These are phyloP conservation scores for Oophaga sylvatica DNA, from an alignment of 2,797 vertebrate genomes.

Conservation along the genomic window DNA sequence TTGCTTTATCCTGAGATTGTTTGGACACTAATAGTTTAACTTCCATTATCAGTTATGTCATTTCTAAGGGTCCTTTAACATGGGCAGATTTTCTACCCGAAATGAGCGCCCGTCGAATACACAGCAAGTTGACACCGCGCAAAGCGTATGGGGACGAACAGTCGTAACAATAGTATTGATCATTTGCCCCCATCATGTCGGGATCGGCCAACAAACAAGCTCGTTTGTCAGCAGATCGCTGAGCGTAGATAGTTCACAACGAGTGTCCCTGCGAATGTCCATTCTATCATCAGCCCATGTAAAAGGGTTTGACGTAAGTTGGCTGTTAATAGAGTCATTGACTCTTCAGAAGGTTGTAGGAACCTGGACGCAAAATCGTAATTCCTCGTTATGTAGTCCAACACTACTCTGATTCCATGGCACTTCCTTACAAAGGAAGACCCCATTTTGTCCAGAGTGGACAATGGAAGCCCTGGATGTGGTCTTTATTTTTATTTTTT, in stretches of 20 bases:
- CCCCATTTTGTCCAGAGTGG: neutral
- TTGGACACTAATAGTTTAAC: neutral
- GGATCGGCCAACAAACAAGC: too few relatives aligned
- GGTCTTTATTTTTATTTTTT: neutral
- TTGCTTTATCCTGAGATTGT: constrained; percentile 1
- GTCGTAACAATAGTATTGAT: too few relatives aligned
- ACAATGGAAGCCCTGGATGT: constrained; percentile 50
- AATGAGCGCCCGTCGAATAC: too few relatives aligned
- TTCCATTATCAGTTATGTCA: neutral
- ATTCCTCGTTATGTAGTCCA: neutral
- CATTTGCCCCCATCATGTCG: too few relatives aligned
- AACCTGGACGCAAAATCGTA: neutral
- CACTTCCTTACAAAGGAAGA: constrained; percentile 32
- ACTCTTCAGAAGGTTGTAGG: neutral
- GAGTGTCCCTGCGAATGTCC: too few relatives aligned
- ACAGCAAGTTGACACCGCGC: too few relatives aligned
- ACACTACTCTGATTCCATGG: neutral
- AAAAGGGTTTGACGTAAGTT: too few relatives aligned
- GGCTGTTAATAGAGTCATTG: neutral
- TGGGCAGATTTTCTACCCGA: too few relatives aligned
- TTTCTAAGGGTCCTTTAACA: neutral
- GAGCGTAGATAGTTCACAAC: too few relatives aligned
- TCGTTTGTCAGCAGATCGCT: too few relatives aligned
- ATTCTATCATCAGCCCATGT: too few relatives aligned
- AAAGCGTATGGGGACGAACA: too few relatives aligned